phyloP scores from a whole-genome alignment of 2,797 vertebrate species.

The Helostoma temminkii region DNA sequence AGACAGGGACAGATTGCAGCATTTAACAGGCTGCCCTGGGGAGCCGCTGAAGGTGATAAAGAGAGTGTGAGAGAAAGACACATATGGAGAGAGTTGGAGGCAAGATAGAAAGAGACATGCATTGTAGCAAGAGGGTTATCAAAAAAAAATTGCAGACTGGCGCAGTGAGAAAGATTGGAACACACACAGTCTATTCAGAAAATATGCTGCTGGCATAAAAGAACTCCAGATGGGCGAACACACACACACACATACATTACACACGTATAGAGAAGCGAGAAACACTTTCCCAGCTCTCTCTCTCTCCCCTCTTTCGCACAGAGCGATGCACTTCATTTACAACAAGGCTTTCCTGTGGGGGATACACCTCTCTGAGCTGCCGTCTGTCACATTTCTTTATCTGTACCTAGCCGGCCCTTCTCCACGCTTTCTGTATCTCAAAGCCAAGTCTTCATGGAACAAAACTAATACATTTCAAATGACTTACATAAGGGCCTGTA shows the following conservation, averaged over 20 bases:
- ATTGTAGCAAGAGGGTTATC: constrained; percentile 49
- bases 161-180: constrained; percentile 69
- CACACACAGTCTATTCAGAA: constrained; percentile 54
- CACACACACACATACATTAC: constrained; percentile 23
- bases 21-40: constrained; percentile 83
- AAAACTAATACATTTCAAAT: constrained; percentile 59
- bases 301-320: constrained; percentile 31
- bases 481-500: constrained; percentile 64
- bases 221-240: constrained; percentile 59
- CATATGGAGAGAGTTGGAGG: constrained; percentile 62
- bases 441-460: constrained; percentile 38
- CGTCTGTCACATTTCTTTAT: constrained; percentile 67
- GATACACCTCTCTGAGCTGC: constrained; percentile 62
- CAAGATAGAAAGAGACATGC: constrained; percentile 58
- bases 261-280: constrained; percentile 46
- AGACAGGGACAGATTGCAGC: constrained; percentile 86
- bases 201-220: constrained; percentile 49
- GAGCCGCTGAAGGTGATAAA: constrained; percentile 81
- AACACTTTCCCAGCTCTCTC: constrained; percentile 3
- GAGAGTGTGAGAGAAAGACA: constrained; percentile 58
- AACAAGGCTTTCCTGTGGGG: constrained; percentile 51
- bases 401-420: constrained; percentile 27
- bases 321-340: constrained; percentile 70
- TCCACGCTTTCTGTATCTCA: constrained; percentile 14
- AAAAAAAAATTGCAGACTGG: constrained; percentile 20